Evolutionary conservation across 2,888 invertebrate species (phyloP).

Genomic region (Caenorhabditis panamensis): DNA sequence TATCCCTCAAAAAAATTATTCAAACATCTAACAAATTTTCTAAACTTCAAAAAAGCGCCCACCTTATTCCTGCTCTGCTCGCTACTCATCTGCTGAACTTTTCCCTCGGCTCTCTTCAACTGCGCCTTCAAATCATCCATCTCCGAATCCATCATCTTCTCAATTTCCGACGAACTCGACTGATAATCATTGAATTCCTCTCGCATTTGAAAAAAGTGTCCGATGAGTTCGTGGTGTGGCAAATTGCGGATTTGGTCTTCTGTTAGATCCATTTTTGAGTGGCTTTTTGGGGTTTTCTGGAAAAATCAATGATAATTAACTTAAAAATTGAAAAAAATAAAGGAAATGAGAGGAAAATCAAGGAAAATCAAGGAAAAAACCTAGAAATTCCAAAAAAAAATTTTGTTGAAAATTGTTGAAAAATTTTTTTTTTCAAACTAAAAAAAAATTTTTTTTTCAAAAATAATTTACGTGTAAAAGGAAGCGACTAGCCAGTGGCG

Average conservation of each 20-base stretch:
- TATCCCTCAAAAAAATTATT: too few species aligned
- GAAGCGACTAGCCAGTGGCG: not conserved
- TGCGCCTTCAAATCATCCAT: slow-evolving; percentile 42
- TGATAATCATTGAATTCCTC: slow-evolving; percentile 58
- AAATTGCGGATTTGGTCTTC: slow-evolving; percentile 44
- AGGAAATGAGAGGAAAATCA: too few species aligned
- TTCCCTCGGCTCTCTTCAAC: slow-evolving; percentile 33
- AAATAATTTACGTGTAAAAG: not conserved
- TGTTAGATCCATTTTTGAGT: slow-evolving; percentile 45
- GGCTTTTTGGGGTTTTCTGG: too few species aligned
- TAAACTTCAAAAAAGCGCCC: too few species aligned
- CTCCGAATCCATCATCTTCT: slow-evolving; percentile 59
- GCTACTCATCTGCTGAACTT: slow-evolving; percentile 9
- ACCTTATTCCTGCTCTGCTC: slow-evolving; percentile 49
- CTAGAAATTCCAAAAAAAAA: too few species aligned
- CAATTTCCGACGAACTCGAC: slow-evolving; percentile 59
- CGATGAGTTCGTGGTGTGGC: slow-evolving; percentile 27
- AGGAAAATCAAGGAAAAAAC: too few species aligned
- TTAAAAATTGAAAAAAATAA: not conserved
- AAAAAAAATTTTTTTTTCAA: too few species aligned
- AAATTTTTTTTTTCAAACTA: too few species aligned
- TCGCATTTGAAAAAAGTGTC: slow-evolving; percentile 36
- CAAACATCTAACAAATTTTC: too few species aligned
- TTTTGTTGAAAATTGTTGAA: too few species aligned
- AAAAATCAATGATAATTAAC: not conserved